Evolutionary conservation across 2,797 vertebrate genomes (phyloP).

Genomic region (Falco cherrug): DNA sequence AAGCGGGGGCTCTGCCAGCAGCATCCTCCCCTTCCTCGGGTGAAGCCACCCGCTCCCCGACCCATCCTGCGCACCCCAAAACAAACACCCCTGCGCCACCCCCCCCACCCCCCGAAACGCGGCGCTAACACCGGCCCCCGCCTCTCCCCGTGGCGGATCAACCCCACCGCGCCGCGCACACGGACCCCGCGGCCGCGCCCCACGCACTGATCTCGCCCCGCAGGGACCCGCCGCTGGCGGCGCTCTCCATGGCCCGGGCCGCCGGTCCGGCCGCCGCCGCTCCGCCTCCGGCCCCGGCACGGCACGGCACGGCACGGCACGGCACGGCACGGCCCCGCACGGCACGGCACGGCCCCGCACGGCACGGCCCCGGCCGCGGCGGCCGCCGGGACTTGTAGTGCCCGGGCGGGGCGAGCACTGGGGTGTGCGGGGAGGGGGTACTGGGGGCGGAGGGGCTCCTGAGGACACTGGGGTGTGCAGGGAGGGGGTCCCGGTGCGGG

Average conservation of each 20-base stretch:
- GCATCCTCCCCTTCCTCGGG: neutral
- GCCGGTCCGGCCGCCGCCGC: neutral
- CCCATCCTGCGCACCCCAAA: neutral
- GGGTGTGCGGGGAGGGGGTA: no score
- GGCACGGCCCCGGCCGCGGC: neutral
- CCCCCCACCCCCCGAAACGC: neutral
- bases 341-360: no score
- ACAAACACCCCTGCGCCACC: no score
- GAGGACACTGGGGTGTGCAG: neutral
- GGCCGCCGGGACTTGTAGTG: neutral
- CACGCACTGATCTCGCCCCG: neutral
- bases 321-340: no score
- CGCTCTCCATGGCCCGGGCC: neutral
- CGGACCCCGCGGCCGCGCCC: neutral
- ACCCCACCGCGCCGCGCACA: no score
- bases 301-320: no score
- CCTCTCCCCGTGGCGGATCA: neutral
- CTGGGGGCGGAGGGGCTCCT: neutral
- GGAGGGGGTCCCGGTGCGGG: no score
- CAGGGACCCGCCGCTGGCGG: neutral
- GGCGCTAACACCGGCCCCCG: neutral
- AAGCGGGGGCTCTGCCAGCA: neutral
- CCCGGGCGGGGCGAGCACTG: neutral
- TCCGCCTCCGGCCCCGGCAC: neutral
- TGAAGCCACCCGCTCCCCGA: neutral